These are phyloP conservation scores for Drosophila virilis DNA, from an alignment of 1,140 invertebrate species.

Conservation along the genomic window DNA sequence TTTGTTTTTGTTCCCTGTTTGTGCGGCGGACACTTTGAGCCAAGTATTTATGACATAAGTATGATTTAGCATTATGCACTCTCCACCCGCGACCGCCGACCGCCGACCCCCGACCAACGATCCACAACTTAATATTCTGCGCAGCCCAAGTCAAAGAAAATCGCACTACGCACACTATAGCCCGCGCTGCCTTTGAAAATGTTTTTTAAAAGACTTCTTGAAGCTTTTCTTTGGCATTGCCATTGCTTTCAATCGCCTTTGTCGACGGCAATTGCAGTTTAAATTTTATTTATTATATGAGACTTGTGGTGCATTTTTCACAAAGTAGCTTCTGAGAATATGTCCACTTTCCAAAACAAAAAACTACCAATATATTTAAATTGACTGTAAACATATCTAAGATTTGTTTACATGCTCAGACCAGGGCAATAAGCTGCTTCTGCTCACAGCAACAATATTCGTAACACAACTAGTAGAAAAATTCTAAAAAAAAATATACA, in stretches of 20 bases:
- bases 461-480: no score
- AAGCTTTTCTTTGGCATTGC: neutral
- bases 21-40: constrained; percentile 41
- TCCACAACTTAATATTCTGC: neutral
- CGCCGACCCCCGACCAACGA: constrained; percentile 17
- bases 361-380: no score
- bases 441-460: neutral
- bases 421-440: no score
- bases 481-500: no score
- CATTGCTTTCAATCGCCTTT: neutral
- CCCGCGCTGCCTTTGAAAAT: neutral
- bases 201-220: neutral
- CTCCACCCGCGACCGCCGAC: constrained; percentile 33
- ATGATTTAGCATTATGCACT: constrained; percentile 74
- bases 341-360: no score
- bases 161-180: constrained; percentile 42
- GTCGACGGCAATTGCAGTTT: neutral
- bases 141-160: constrained; percentile 54
- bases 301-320: no score
- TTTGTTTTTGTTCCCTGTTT: constrained; percentile 44
- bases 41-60: constrained; percentile 59
- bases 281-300: neutral
- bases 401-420: neutral
- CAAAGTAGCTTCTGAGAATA: no score
- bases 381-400: neutral